Evolutionary conservation across 2,797 vertebrate genomes (phyloP), one percentile per base, ranked within the genome.

Genomic region (Gymnocypris eckloni): DNA sequence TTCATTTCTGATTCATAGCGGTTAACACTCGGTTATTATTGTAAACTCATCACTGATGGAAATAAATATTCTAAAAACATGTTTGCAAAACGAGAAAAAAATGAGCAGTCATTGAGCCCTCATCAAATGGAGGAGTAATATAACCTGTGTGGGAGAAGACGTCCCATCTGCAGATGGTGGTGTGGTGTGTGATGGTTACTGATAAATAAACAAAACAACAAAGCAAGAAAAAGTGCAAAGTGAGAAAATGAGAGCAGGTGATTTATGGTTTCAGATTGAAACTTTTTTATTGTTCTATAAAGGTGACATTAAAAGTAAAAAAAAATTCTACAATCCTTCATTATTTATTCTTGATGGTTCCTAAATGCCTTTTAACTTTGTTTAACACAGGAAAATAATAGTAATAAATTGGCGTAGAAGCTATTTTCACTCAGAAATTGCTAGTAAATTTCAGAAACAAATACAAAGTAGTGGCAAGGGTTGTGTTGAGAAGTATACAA

Each of bases 71-170:
- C 7, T 10, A 56, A 56, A n/a, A n/a, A n/a, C 15, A 7, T 6
- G 25, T 39, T 6, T 25, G 10, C 18, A 56, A 56, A 54, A 54
- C 1, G 1, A 20, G 16, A 54, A 20, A 82, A 28, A 59, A 39
- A 81, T 1, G 7, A 56, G 3, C 12, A 59, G 37, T 72, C 2
- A 33, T 43, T 54, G 18, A 56, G 69, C 50, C 43, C 8, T 10
- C 13, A 33, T 72, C 33, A 70, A 39, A 70, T 69, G 20, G 11
- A 33, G n/a, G 79, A 12, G 18, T 69, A 13, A 71, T 52, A 2
- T 81, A 18, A 56, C 54, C 50, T 82, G 81, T 33, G 69, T 82
- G 69, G 69, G 52, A 72, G 81, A 72, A 43, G 37, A 43, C 6
- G 2, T 72, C 16, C n/a, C 18, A 20, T 54, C 37, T 82, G 50